Evolutionary conservation across 2,797 vertebrate species (phyloP), one percentile per base, ranked within the genome.

Genomic region (Adrianichthys oophorus): DNA sequence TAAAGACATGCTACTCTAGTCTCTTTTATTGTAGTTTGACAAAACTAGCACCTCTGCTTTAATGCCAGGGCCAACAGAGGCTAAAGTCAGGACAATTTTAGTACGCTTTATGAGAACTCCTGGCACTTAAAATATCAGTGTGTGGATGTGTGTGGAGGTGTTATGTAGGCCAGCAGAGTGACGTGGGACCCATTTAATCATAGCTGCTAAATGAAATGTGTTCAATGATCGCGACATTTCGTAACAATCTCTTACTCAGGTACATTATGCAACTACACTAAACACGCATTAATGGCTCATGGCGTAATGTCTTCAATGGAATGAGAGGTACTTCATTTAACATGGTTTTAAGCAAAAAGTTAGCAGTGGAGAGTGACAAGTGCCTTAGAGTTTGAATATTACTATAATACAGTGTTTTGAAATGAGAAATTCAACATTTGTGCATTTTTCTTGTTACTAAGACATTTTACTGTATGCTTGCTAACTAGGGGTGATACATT

Each of bases 171-270:
- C 85, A 76, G 15, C 63, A 52, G 52, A 69, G 59, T 76, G 69
- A 77, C 17, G 41, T 61, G 66, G 77, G 76, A 80, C 76, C 62
- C 65, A 77, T 85, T 84, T 83, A 85, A 88, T 87, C 76, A 83
- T 50, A 74, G 59, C 61, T 72, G 61, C 62, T 72, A 59, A 76
- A 81, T 83, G 52, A 64, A 74, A 75, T 58, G 77, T 70, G 78
- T 81, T 86, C 82, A 76, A 80, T 84, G 75, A 85, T 67, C 68
- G 14, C 76, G 72, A n/a, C 69, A 19, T 87, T 85, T 65, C 63
- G 13, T 76, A 87, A 89, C 26, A 40, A 50, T 13, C 56, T 26
- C 89, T 83, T 68, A 69, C 53, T 49, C 69, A 85, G 72, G 73
- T 79, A 51, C 55, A 44, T 81, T 80, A 79, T 70, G 76, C 58